A percentile compares a stretch with the other conserved stretches of the same genome.
These are phyloP conservation scores for Drosophila anomalata DNA, from an alignment of 2,888 invertebrate species.

Conservation along the genomic window DNA sequence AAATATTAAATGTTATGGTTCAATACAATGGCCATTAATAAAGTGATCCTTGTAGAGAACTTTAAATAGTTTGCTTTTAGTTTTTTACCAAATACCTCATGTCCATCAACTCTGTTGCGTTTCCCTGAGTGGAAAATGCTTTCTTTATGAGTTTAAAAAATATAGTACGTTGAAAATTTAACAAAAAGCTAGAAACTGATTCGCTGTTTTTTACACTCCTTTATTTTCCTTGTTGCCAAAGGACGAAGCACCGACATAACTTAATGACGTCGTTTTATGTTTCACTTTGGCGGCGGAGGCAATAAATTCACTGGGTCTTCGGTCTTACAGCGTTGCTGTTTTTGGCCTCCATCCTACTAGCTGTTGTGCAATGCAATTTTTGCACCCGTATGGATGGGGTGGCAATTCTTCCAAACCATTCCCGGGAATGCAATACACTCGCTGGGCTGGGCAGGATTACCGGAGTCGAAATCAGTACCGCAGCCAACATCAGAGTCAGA, in stretches of 20 bases:
- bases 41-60: background rate
- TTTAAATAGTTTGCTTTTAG: background rate
- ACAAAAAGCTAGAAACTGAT: slow-evolving; percentile 19
- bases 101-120: no score
- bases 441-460: slow-evolving; percentile 20
- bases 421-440: slow-evolving; percentile 58
- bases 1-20: background rate
- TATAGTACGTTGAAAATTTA: slow-evolving; percentile 8
- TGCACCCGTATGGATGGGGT: slow-evolving; percentile 25
- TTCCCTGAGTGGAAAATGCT: no score
- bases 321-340: slow-evolving; percentile 23
- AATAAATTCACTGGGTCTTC: slow-evolving; percentile 64
- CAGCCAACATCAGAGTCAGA: slow-evolving; percentile 12
- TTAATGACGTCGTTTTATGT: slow-evolving; percentile 79
- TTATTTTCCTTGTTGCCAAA: slow-evolving; percentile 13
- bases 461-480: slow-evolving; percentile 7
- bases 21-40: background rate
- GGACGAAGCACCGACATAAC: slow-evolving; percentile 63
- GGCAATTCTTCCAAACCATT: slow-evolving; percentile 45
- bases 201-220: background rate
- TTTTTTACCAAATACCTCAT: background rate
- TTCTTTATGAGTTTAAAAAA: background rate
- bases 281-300: slow-evolving; percentile 69
- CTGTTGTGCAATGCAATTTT: slow-evolving; percentile 27
- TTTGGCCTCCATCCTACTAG: background rate